A percentile compares a stretch with the other conserved stretches of the same genome.
Conservation (phyloP, 2,888 invertebrate species). For the Linyphia triangularis region DNA sequence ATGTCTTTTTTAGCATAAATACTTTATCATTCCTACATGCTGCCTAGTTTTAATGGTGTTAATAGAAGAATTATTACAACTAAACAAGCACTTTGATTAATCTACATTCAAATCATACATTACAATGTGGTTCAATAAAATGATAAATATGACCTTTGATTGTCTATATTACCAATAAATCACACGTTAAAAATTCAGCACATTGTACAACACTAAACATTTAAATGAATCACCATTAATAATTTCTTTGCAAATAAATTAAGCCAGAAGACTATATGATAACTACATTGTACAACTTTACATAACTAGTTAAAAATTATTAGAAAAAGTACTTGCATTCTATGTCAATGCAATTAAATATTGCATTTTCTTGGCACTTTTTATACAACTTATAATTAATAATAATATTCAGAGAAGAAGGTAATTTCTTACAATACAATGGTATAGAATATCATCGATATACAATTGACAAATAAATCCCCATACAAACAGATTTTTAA, state of each 20-base stretch:
- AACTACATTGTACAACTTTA: not conserved
- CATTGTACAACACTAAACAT: not conserved
- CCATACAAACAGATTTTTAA: not conserved
- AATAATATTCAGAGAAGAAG: not conserved
- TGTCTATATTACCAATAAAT: not conserved
- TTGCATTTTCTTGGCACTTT: not conserved
- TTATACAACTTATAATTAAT: not conserved
- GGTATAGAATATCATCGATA: not conserved
- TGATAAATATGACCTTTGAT: not conserved
- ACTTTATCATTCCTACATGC: too few relatives aligned
- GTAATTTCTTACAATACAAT: not conserved
- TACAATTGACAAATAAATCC: not conserved
- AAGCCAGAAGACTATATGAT: not conserved
- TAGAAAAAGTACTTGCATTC: not conserved
- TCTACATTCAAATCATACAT: not conserved
- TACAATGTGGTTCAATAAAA: not conserved
- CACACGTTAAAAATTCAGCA: not conserved
- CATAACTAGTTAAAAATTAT: not conserved
- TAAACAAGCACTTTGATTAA: too few relatives aligned
- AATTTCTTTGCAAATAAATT: not conserved
- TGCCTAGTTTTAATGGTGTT: too few relatives aligned
- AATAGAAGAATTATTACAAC: too few relatives aligned
- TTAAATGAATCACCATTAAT: not conserved
- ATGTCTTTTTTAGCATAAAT: too few relatives aligned
- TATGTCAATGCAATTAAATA: not conserved